Base-by-base conservation (phyloP, 2,113 vertebrate species). In the Sturnus vulgaris region DNA sequence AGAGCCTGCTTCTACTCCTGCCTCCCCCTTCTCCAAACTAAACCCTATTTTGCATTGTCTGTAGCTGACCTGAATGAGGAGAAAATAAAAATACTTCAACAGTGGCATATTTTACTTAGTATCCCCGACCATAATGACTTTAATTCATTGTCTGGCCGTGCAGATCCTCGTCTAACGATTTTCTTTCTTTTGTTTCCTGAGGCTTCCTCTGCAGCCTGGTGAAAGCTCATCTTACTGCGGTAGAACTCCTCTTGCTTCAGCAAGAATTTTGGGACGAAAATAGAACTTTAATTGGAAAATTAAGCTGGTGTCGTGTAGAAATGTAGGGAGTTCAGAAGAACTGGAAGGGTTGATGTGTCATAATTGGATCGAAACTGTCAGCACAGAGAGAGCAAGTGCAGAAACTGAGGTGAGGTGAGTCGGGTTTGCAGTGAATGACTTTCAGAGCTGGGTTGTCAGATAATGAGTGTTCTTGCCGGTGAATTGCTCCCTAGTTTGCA, bases 311-410 rank as follows among this genome's bases (percentile, higher is more conserved):
- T 35, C 46, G n/a, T 56, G 40, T 30, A 46, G 33, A 87, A 89
- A 80, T 44, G 61, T 31, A 30, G 37, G 10, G 33, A 82, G n/a
- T n/a, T 50, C 16, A 14, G 65, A 50, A 59, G 56, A 68, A 40
- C 0, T 49, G 55, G n/a, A 66, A 68, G 33, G n/a, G 25, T 3
- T 37, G 25, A 13, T n/a, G 15, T 3, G 10, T 25, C 13, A 1
- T 42, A 37, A 63, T 0, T 2, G n/a, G 52, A 42, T 61, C 0
- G 3, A 59, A 13, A 52, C 40, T 46, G 7, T 35, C 68, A 44
- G 20, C 14, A 15, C 23, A 21, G 50, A 42, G 60, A 47, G 40
- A 70, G 23, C 50, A 21, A 40, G 50, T 11, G 63, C 22, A 18
- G 28, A 42, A 44, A 16, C 37, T 25, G 50, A 61, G n/a, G 42